These are phyloP conservation scores for Styela clava DNA, from an alignment of 23 tunicate species.

Conservation along the genomic window DNA sequence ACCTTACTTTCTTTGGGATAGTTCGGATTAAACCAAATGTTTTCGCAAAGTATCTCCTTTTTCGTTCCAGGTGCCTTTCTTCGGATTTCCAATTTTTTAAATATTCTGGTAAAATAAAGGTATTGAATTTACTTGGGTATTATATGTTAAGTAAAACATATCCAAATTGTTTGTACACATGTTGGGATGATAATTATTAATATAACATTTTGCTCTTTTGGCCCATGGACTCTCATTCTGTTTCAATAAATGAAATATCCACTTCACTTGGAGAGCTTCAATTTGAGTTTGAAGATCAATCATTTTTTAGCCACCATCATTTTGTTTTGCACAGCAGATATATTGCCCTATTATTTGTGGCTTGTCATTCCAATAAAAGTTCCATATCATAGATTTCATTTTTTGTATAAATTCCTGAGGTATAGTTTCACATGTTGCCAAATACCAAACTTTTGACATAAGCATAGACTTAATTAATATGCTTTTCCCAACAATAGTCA, in stretches of 20 bases:
- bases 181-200: not conserved
- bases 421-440: not conserved
- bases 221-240: not conserved
- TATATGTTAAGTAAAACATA: not conserved
- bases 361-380: not conserved
- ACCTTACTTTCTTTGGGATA: not conserved
- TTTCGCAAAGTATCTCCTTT: not conserved
- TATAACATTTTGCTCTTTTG: not conserved
- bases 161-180: not conserved
- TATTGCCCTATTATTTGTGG: not conserved
- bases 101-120: not conserved
- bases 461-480: not conserved
- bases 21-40: not conserved
- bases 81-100: not conserved
- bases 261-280: not conserved
- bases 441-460: not conserved
- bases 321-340: not conserved
- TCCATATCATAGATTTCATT: not conserved
- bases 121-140: not conserved
- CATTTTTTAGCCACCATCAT: not conserved
- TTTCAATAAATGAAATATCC: not conserved
- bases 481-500: not conserved
- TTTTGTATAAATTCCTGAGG: not conserved
- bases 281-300: not conserved
- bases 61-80: not conserved